Percentiles rank a stretch among this genome's conserved stretches.
These are phyloP conservation scores for Hypocryptadius cinnamomeus DNA, from an alignment of 2,113 vertebrate species.

Conservation along the genomic window DNA sequence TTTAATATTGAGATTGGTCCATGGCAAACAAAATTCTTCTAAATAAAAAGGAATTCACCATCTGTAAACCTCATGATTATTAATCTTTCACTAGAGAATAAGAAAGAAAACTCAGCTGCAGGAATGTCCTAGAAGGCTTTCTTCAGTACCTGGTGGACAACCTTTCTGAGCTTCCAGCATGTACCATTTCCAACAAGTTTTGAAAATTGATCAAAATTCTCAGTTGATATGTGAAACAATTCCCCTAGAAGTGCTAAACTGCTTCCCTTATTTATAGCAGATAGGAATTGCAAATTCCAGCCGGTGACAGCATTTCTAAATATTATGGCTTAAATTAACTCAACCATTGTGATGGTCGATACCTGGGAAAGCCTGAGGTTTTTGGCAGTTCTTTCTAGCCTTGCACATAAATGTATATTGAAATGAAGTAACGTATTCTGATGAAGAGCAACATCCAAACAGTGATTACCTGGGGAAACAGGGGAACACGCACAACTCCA, in stretches of 20 bases:
- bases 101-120: background rate
- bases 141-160: background rate
- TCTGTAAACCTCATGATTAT: background rate
- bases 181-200: background rate
- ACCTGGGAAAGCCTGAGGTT: background rate
- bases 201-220: background rate
- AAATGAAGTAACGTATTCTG: background rate
- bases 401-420: background rate
- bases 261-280: background rate
- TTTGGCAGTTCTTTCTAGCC: background rate
- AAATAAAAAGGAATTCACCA: background rate
- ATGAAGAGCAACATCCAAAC: background rate
- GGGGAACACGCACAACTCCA: background rate
- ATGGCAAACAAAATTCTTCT: background rate
- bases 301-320: background rate
- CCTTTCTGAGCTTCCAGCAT: background rate
- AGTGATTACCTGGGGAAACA: background rate
- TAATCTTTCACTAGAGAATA: background rate
- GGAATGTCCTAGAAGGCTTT: background rate
- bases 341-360: background rate
- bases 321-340: background rate
- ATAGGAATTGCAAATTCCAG: background rate
- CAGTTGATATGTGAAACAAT: background rate
- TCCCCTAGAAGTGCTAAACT: background rate
- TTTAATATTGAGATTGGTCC: background rate